phyloP scores from a whole-genome alignment of 1,140 invertebrate species.

The Battus philenor region DNA sequence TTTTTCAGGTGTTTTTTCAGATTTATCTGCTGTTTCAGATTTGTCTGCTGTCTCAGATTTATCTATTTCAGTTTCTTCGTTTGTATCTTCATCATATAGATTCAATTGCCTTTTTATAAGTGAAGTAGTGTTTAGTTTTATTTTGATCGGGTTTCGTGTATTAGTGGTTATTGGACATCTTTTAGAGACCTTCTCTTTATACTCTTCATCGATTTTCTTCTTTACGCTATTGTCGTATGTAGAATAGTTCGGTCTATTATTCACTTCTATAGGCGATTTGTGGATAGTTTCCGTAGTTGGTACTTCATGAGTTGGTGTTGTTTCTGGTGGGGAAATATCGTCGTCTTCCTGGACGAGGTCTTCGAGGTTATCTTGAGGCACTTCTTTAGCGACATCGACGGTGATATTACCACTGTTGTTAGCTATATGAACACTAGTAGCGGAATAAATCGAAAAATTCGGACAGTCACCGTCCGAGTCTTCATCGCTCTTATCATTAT shows the following conservation, averaged over 20 bases:
- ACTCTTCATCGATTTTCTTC: conserved; percentile 49
- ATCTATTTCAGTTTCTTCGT: conserved; percentile 19
- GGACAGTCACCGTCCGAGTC: conserved; percentile 85
- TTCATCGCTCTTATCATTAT: conserved; percentile 58
- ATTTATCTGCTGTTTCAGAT: conserved; percentile 16
- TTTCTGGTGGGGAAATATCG: conserved; percentile 23
- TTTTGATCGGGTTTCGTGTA: conserved; percentile 66
- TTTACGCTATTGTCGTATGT: conserved; percentile 23
- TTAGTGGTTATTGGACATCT: conserved; percentile 61
- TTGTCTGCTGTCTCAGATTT: conserved; percentile 19
- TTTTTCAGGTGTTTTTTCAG: conserved; percentile 18
- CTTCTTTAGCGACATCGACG: conserved; percentile 20
- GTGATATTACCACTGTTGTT: conserved; percentile 60
- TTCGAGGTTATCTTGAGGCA: conserved; percentile 35
- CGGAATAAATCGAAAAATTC: conserved; percentile 89
- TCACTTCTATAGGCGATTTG: conserved; percentile 10
- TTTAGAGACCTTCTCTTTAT: conserved; percentile 60
- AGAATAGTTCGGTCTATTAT: conserved; percentile 14
- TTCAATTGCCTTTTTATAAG: conserved; percentile 52
- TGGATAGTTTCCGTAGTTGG: conserved; percentile 1
- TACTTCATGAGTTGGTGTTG: conserved; percentile 9
- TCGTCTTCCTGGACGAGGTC: conserved; percentile 70
- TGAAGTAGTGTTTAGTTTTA: conserved; percentile 59
- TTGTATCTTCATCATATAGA: conserved; percentile 57
- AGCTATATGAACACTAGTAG: conserved; percentile 85